Conservation (phyloP, 2,113 vertebrate genomes). For the Ophthalmolycus amberensis region DNA sequence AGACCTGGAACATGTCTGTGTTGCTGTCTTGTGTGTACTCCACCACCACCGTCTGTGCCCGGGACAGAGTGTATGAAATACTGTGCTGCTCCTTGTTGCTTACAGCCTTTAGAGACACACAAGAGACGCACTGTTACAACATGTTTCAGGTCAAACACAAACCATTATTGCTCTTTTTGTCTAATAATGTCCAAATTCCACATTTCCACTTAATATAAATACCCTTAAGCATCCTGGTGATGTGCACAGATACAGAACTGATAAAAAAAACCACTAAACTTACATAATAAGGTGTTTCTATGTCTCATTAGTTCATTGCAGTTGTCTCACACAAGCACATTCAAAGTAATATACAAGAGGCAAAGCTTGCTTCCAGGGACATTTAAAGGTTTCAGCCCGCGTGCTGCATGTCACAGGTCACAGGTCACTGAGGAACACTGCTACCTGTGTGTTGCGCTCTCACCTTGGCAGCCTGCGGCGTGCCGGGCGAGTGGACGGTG, state of each 20-base stretch:
- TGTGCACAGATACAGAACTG: neutral
- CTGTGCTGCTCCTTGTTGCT: conserved; percentile 97
- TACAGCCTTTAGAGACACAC: conserved; percentile 84
- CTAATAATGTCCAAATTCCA: too few relatives aligned
- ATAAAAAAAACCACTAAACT: neutral
- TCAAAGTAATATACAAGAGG: neutral
- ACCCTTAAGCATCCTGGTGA: neutral
- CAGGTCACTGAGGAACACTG: neutral
- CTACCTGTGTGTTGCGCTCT: neutral
- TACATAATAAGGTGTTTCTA: neutral
- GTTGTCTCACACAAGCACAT: neutral
- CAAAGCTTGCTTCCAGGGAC: neutral
- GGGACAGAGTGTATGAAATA: conserved; percentile 93
- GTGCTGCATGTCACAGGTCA: neutral
- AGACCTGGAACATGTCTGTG: conserved; percentile 96
- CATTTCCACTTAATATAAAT: neutral
- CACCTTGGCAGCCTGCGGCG: conserved; percentile 95
- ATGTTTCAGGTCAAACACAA: too few relatives aligned
- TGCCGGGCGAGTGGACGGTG: conserved; percentile 91
- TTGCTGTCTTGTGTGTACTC: conserved; percentile 93
- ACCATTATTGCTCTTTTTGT: neutral
- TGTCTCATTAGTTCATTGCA: neutral
- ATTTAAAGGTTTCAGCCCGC: neutral
- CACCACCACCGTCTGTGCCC: conserved; percentile 94
- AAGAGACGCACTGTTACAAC: neutral